phyloP scores from a whole-genome alignment of 2,888 invertebrate species.

The Aspidiotus destructor region DNA sequence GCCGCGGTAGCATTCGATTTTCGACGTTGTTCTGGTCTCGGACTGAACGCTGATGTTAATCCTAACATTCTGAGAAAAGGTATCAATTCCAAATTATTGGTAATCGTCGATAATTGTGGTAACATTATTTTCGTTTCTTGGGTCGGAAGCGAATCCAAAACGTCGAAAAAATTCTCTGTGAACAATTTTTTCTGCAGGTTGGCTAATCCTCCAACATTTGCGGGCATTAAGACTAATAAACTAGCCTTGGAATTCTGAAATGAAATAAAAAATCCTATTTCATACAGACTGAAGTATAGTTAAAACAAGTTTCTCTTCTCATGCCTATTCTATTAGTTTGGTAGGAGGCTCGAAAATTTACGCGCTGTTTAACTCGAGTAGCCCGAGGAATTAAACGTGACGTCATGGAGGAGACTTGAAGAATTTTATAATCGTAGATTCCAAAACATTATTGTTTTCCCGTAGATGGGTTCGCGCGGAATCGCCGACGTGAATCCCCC shows the following conservation, averaged over 20 bases:
- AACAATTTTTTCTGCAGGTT: conserved; percentile 28
- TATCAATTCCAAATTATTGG: conserved; percentile 38
- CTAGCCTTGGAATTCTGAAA: conserved; percentile 38
- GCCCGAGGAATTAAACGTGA: too few species aligned
- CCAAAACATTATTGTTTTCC: too few species aligned
- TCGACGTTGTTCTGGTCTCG: conserved; percentile 23
- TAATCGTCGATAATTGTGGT: conserved; percentile 40
- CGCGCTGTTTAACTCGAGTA: too few species aligned
- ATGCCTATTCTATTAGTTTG: too few species aligned
- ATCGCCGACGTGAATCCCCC: too few species aligned
- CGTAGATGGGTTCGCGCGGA: too few species aligned
- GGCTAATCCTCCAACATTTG: conserved; percentile 34
- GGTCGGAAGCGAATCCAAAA: conserved; percentile 37
- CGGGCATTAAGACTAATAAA: conserved; percentile 39
- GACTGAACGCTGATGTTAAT: conserved; percentile 37
- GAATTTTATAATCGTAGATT: too few species aligned
- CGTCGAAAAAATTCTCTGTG: conserved; percentile 36
- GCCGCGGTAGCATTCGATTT: neutral
- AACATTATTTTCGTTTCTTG: conserved; percentile 39
- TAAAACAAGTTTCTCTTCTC: too few species aligned
- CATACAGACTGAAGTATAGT: too few species aligned
- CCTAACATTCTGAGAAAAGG: conserved; percentile 39
- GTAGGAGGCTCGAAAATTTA: too few species aligned
- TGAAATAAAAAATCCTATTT: neutral
- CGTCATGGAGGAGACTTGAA: too few species aligned